A percentile compares a stretch with the other conserved stretches of the same genome.
phyloP scores from a whole-genome alignment of 1,140 invertebrate genomes.

The Archegozetes longisetosus region DNA sequence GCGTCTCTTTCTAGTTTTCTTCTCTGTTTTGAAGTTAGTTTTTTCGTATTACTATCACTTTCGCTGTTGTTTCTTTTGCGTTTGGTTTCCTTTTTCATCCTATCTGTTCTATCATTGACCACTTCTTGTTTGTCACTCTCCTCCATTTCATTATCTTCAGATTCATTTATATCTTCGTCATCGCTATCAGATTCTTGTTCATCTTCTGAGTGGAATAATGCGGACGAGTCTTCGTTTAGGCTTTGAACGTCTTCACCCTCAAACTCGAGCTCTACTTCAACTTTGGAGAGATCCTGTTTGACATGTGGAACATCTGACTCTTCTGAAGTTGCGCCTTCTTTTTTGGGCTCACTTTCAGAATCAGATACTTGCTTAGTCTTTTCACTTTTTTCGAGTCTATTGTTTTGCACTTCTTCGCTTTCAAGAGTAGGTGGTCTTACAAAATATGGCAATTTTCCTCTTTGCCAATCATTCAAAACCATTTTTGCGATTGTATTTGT shows the following conservation, averaged over 20 bases:
- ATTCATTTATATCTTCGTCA: slow-evolving; percentile 27
- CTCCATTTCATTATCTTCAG: slow-evolving; percentile 21
- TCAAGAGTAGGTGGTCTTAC: slow-evolving; percentile 47
- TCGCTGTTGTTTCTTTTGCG: background rate
- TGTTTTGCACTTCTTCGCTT: background rate
- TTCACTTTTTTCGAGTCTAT: background rate
- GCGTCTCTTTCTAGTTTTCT: slow-evolving; percentile 51
- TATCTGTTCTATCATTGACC: background rate
- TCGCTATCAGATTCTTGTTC: slow-evolving; percentile 32
- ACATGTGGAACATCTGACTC: slow-evolving; percentile 9
- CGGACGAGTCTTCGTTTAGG: slow-evolving; percentile 32
- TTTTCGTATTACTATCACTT: slow-evolving; percentile 1
- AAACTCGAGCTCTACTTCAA: slow-evolving; percentile 53
- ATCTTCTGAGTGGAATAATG: slow-evolving; percentile 26
- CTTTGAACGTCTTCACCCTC: slow-evolving; percentile 38
- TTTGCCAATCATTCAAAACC: slow-evolving; percentile 96
- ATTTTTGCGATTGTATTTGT: slow-evolving; percentile 71
- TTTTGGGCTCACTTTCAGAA: background rate
- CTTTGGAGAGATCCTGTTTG: slow-evolving; percentile 59
- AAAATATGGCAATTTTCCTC: slow-evolving; percentile 91
- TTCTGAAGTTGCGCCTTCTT: background rate
- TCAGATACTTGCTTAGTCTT: background rate
- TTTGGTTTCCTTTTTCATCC: background rate
- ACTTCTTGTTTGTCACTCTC: slow-evolving; percentile 22
- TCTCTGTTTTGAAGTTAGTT: slow-evolving; percentile 54